Conservation (phyloP, 2,888 invertebrate species). For the Agonopterix arenella region DNA sequence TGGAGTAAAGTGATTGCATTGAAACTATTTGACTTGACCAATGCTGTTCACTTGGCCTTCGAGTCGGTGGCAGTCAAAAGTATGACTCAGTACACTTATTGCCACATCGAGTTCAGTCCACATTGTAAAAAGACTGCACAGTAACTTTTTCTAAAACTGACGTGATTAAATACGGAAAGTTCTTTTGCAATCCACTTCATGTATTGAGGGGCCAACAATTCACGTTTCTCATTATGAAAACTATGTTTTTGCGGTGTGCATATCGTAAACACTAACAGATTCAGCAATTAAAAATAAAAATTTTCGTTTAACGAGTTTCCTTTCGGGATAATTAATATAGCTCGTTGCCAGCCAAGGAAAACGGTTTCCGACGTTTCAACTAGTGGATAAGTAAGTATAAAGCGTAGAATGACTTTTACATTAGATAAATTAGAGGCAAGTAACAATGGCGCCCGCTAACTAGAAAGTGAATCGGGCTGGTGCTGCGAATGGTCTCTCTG, state of each 20-base stretch:
- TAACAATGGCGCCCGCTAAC: constrained; percentile 61
- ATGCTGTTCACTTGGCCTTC: constrained; percentile 52
- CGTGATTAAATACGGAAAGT: too few relatives aligned
- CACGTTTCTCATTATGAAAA: too few relatives aligned
- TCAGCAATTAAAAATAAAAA: not conserved
- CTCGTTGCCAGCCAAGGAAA: not conserved
- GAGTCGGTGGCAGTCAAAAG: constrained; percentile 44
- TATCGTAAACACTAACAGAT: too few relatives aligned
- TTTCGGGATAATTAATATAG: not conserved
- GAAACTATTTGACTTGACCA: constrained; percentile 37
- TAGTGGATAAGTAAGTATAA: constrained; percentile 20
- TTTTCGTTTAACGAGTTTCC: not conserved
- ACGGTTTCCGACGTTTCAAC: not conserved
- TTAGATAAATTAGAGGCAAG: constrained; percentile 57
- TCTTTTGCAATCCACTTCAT: too few relatives aligned
- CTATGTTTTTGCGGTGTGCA: too few relatives aligned
- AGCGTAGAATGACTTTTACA: constrained; percentile 48
- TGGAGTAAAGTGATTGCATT: constrained; percentile 38
- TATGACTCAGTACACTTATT: constrained; percentile 49
- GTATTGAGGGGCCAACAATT: too few relatives aligned
- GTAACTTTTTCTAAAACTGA: too few relatives aligned
- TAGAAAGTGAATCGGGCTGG: constrained; percentile 64
- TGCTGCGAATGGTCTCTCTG: constrained; percentile 56
- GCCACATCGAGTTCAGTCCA: constrained; percentile 30
- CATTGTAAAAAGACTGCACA: not conserved